phyloP scores from a whole-genome alignment of 2,888 invertebrate genomes.

The Sphaerophoria rueppellii region DNA sequence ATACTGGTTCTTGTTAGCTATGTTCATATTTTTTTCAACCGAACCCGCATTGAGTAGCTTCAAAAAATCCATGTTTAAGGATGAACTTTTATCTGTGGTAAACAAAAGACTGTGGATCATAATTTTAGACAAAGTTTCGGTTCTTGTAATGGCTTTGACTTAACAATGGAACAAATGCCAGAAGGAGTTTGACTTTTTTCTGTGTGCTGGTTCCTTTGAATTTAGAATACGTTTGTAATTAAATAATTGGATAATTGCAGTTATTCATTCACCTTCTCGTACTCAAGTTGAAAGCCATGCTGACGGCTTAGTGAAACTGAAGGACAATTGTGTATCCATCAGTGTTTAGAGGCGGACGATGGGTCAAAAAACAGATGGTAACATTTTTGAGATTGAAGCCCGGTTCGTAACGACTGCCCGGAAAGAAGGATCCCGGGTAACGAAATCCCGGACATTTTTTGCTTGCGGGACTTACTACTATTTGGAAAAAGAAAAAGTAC shows the following conservation, averaged over 20 bases:
- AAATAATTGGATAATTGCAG: slow-evolving; percentile 8
- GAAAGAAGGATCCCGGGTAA: too few relatives aligned
- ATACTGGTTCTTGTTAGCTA: background rate
- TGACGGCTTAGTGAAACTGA: background rate
- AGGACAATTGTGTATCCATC: background rate
- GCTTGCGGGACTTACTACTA: too few relatives aligned
- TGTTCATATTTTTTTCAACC: background rate
- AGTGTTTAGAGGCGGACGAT: background rate
- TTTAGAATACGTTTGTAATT: slow-evolving; percentile 21
- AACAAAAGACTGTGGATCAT: background rate
- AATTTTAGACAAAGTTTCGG: background rate
- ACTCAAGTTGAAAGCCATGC: background rate
- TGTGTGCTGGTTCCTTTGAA: background rate
- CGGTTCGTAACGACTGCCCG: too few relatives aligned
- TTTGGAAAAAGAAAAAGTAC: too few relatives aligned
- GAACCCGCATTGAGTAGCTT: background rate
- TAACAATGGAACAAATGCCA: background rate
- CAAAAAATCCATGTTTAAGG: background rate
- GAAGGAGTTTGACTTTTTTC: background rate
- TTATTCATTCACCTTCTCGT: background rate
- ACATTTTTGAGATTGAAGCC: background rate
- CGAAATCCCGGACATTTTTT: too few relatives aligned
- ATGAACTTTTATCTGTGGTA: slow-evolving; percentile 10
- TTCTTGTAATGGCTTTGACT: background rate
- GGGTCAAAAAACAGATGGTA: background rate